Percentiles rank a stretch among this genome's conserved stretches.
Evolutionary conservation across 1,140 invertebrate genomes (phyloP).

Genomic region (Bemisia tabaci): DNA sequence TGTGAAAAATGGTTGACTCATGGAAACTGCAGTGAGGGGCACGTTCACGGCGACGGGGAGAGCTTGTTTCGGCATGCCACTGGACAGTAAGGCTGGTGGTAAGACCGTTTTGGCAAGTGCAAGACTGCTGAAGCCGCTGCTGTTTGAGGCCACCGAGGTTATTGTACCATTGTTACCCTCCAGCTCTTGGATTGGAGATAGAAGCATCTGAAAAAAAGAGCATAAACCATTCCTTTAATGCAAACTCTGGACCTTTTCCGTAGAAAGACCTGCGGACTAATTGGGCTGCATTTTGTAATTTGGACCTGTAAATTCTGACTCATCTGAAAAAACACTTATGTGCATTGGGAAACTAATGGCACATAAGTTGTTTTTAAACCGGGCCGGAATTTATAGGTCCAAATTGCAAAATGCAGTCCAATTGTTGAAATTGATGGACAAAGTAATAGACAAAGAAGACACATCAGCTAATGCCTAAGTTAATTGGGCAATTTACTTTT

Average conservation of each 20-base stretch:
- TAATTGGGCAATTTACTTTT: too few relatives aligned
- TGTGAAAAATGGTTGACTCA: constrained; percentile 31
- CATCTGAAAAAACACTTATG: too few relatives aligned
- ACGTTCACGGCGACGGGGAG: constrained; percentile 30
- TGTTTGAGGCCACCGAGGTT: constrained; percentile 23
- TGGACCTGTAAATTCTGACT: too few relatives aligned
- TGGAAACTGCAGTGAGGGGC: constrained; percentile 28
- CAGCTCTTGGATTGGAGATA: constrained; percentile 61
- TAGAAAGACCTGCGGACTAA: neutral
- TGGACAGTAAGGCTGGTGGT: constrained; percentile 38
- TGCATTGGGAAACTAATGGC: too few relatives aligned
- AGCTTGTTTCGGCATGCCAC: constrained; percentile 37
- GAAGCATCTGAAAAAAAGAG: constrained; percentile 41
- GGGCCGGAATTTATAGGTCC: too few relatives aligned
- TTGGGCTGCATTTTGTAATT: too few relatives aligned
- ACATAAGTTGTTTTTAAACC: too few relatives aligned
- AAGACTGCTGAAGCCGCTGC: constrained; percentile 47
- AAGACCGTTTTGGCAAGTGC: constrained; percentile 55
- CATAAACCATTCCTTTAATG: neutral
- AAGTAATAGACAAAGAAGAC: too few relatives aligned
- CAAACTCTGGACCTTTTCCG: neutral
- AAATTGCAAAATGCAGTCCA: too few relatives aligned
- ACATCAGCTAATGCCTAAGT: too few relatives aligned
- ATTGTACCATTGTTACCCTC: constrained; percentile 35
- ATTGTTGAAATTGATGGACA: too few relatives aligned